A percentile compares a stretch with the other conserved stretches of the same genome.
Evolutionary conservation across 2,113 vertebrate genomes (phyloP).

Genomic region (Castor canadensis): DNA sequence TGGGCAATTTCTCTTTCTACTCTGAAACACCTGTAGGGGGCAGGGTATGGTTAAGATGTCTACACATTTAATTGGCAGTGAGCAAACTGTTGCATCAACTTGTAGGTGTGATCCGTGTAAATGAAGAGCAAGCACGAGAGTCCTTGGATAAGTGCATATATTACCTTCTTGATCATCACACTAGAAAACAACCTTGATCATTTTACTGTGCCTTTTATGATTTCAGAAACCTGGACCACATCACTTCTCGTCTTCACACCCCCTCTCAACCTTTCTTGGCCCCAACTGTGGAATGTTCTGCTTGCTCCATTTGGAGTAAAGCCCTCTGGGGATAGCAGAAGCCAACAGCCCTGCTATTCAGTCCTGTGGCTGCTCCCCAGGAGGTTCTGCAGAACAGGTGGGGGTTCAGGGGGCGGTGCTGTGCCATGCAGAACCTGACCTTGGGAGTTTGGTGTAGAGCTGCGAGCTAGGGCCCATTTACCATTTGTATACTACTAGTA

Average conservation of each 20-base stretch:
- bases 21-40: not conserved
- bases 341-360: not conserved
- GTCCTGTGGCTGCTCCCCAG: not conserved
- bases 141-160: fast-evolving
- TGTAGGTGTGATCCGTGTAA: not conserved
- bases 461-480: too few species aligned
- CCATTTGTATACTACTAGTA: not conserved
- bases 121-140: too few species aligned
- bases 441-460: not conserved
- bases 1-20: not conserved
- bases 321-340: not conserved
- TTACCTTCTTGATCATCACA: fast-evolving
- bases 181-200: fast-evolving
- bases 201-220: fast-evolving
- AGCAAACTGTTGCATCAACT: not conserved
- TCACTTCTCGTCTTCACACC: not conserved
- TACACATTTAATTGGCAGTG: not conserved
- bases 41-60: not conserved
- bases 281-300: not conserved
- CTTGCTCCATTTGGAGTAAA: not conserved
- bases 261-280: fast-evolving
- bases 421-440: not conserved
- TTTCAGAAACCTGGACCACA: not conserved
- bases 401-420: not conserved
- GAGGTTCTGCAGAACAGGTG: fast-evolving